A percentile compares a stretch with the other conserved stretches of the same genome.
Evolutionary conservation across 2,888 invertebrate genomes (phyloP).

Genomic region (Dolomedes plantarius): DNA sequence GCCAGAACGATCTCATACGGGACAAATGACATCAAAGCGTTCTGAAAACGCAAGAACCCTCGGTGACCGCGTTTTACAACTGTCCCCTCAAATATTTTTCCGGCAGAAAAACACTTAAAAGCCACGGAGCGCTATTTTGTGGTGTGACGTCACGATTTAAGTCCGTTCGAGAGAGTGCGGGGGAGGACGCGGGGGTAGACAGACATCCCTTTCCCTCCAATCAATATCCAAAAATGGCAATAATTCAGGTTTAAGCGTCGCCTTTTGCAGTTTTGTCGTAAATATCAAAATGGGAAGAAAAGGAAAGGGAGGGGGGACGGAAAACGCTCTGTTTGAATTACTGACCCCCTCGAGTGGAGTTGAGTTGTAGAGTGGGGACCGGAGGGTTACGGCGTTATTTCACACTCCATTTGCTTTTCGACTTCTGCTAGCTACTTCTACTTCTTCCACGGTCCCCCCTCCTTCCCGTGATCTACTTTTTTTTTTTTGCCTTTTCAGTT

Average conservation of each 20-base stretch:
- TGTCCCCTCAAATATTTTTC: neutral
- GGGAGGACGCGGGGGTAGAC: neutral
- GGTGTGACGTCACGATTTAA: constrained; percentile 16
- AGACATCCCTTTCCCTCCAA: constrained; percentile 18
- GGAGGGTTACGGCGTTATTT: constrained; percentile 57
- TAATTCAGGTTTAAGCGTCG: constrained; percentile 70
- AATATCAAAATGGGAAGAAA: constrained; percentile 56
- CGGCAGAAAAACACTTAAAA: neutral
- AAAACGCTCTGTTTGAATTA: constrained; percentile 47
- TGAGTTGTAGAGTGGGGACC: constrained; percentile 9
- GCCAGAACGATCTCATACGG: no score
- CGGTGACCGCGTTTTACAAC: neutral
- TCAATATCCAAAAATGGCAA: constrained; percentile 70
- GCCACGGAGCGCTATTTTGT: constrained; percentile 6
- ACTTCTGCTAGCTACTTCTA: constrained; percentile 60
- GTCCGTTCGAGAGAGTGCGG: neutral
- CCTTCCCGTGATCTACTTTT: neutral
- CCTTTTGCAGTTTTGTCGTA: constrained; percentile 67
- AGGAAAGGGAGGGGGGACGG: neutral
- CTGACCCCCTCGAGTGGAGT: constrained; percentile 18
- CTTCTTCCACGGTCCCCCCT: neutral
- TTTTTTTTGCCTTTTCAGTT: constrained; percentile 22
- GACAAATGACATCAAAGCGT: no score
- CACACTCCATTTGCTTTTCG: constrained; percentile 69
- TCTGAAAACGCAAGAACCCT: no score